phyloP scores from a whole-genome alignment of 1,140 invertebrate genomes.

The Scaptomyza pallida region DNA sequence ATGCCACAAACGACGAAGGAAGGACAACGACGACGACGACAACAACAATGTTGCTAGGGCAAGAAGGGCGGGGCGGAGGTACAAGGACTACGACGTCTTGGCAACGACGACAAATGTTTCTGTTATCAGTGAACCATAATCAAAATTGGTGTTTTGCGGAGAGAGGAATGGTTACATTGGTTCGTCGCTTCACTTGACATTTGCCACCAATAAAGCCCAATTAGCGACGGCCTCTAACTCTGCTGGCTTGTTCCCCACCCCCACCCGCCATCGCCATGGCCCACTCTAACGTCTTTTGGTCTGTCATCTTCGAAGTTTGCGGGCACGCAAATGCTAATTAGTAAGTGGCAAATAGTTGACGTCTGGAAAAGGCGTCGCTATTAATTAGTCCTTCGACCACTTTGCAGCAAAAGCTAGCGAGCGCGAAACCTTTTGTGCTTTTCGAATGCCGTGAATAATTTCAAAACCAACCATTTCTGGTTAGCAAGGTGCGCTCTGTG shows the following conservation, averaged over 20 bases:
- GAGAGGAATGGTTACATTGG: background rate
- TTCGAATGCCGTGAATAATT: constrained; percentile 3
- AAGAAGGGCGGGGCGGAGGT: background rate
- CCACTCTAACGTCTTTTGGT: too few relatives aligned
- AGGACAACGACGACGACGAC: background rate
- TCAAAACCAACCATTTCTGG: background rate
- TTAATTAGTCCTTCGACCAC: constrained; percentile 40
- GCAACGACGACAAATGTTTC: constrained; percentile 50
- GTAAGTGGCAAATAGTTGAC: constrained; percentile 47
- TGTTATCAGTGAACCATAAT: constrained; percentile 52
- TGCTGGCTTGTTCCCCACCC: too few relatives aligned
- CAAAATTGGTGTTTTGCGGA: constrained; percentile 21
- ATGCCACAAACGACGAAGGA: constrained; percentile 1
- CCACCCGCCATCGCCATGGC: too few relatives aligned
- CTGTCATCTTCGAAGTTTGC: constrained; percentile 33
- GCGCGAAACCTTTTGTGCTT: background rate
- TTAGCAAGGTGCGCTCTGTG: background rate
- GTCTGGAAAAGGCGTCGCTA: constrained; percentile 30
- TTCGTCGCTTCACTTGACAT: constrained; percentile 47
- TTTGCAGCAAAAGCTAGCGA: constrained; percentile 13
- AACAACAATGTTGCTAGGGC: background rate
- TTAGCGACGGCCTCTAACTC: constrained; percentile 22
- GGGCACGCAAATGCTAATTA: constrained; percentile 49
- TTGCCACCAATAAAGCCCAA: constrained; percentile 57
- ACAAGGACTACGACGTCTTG: constrained; percentile 13